Conservation (phyloP, 2,113 vertebrate species). For the Carollia perspicillata region DNA sequence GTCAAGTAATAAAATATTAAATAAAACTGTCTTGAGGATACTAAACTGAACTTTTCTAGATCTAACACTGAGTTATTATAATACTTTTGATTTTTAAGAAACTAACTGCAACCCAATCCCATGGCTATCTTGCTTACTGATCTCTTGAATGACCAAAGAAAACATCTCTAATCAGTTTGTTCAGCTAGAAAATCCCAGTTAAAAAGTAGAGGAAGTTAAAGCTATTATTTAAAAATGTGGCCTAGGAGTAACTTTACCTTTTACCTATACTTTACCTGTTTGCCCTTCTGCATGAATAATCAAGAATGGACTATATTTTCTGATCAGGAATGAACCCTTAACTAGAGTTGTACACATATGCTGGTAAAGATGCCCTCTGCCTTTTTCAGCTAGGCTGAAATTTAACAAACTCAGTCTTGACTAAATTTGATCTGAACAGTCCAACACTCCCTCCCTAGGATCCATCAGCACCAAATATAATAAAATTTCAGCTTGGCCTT, state of each 20-base stretch:
- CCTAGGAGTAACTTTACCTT: not conserved
- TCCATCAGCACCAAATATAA: constrained; percentile 70
- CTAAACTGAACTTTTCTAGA: constrained; percentile 25
- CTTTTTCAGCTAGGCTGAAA: constrained; percentile 58
- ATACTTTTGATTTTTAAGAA: not conserved
- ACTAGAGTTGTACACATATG: constrained; percentile 32
- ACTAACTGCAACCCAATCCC: not conserved
- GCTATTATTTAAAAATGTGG: not conserved
- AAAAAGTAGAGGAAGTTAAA: not conserved
- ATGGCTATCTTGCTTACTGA: not conserved
- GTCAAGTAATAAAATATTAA: constrained; percentile 11
- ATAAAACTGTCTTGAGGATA: constrained; percentile 20
- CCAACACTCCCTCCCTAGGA: constrained; percentile 37
- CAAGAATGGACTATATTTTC: not conserved
- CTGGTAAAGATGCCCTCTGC: constrained; percentile 36
- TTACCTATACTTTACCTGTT: not conserved
- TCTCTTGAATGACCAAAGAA: not conserved
- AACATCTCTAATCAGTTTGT: not conserved
- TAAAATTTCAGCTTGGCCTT: constrained; percentile 74
- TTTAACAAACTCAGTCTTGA: constrained; percentile 67
- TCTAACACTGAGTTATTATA: not conserved
- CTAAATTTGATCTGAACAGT: constrained; percentile 72
- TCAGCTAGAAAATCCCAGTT: constrained; percentile 28
- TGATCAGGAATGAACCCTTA: constrained; percentile 27
- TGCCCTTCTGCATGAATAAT: not conserved